phyloP scores from a whole-genome alignment of 2,888 invertebrate species.

The Acrobasis repandana region DNA sequence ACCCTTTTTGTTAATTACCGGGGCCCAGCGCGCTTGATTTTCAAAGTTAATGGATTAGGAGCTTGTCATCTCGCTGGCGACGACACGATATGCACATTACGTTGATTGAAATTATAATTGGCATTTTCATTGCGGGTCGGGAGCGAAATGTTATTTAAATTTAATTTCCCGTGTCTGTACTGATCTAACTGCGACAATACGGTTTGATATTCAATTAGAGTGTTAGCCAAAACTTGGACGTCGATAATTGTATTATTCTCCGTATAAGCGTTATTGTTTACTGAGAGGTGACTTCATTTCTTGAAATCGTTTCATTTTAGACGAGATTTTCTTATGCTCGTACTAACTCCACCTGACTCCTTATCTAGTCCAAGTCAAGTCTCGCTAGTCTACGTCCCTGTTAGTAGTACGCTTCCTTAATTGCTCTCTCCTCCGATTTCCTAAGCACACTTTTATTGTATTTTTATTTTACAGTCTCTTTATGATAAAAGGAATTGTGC shows the following conservation, averaged over 20 bases:
- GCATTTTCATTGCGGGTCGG: constrained; percentile 37
- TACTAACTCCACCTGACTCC: constrained; percentile 7
- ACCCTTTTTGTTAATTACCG: constrained; percentile 61
- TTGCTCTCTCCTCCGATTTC: constrained; percentile 7
- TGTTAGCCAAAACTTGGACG: not conserved
- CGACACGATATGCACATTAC: constrained; percentile 54
- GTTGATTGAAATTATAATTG: constrained; percentile 57
- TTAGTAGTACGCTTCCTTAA: constrained; percentile 9
- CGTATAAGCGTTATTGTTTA: not conserved
- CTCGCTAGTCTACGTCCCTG: constrained; percentile 4
- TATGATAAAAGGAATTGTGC: constrained; percentile 30
- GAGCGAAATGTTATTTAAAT: constrained; percentile 32
- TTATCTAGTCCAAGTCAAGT: too few species aligned
- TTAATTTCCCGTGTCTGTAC: constrained; percentile 29
- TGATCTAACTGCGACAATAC: constrained; percentile 27
- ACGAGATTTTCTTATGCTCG: not conserved
- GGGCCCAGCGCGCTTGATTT: constrained; percentile 46
- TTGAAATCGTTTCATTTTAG: not conserved
- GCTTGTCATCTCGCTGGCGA: constrained; percentile 46
- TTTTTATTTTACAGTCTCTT: constrained; percentile 24
- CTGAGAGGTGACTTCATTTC: not conserved
- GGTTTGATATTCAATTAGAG: constrained; percentile 19
- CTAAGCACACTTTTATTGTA: constrained; percentile 29
- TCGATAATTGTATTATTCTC: not conserved
- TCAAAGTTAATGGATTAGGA: constrained; percentile 60